Conservation (phyloP, 2,113 vertebrate species). For the Lepus timidus region DNA sequence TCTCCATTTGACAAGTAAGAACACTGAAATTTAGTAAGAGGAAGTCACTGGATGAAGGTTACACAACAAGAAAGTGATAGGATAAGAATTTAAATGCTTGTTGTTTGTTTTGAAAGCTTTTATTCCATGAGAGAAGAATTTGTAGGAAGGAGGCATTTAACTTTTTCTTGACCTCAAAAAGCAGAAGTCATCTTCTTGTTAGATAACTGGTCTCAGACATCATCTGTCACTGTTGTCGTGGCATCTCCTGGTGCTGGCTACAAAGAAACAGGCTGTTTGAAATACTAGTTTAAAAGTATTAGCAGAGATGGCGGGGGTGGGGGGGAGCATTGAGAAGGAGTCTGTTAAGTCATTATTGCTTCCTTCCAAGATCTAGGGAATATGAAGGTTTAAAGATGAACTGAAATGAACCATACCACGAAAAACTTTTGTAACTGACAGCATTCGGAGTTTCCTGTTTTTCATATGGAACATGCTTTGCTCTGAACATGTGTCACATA, state of each 20-base stretch:
- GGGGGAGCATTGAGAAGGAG: not conserved
- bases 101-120: not conserved
- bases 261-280: not conserved
- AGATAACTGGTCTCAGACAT: not conserved
- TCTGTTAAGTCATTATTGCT: not conserved
- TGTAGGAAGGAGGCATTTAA: not conserved
- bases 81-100: not conserved
- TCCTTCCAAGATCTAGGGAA: not conserved
- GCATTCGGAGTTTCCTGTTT: not conserved
- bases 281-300: not conserved
- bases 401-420: not conserved
- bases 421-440: not conserved
- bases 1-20: not conserved
- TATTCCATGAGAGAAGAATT: not conserved
- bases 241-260: not conserved
- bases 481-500: conserved; percentile 23
- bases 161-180: not conserved
- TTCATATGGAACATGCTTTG: not conserved
- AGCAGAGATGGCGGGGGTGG: too few species aligned
- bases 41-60: not conserved
- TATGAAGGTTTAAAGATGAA: not conserved
- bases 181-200: not conserved
- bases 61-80: not conserved
- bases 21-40: not conserved
- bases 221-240: not conserved